Base-by-base conservation (phyloP, 2,888 invertebrate species). In the Chymomyza amoena region DNA sequence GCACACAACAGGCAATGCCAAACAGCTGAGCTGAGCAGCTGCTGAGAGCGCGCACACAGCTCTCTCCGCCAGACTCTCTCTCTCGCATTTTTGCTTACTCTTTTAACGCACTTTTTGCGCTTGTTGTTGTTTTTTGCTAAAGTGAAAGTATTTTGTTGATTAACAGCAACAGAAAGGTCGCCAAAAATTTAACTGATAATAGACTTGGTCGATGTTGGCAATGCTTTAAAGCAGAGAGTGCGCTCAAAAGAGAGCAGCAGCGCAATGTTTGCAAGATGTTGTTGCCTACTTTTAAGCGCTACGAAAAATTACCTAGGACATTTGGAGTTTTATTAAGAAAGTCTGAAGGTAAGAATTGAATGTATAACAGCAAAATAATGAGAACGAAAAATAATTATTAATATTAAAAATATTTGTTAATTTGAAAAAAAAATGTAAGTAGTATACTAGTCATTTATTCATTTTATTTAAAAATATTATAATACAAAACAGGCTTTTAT, bases 61-160 rank as follows among this genome's bases (percentile, higher is more conserved):
- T 45, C 39, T 45, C 39, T 45, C 13, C 18, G 54, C 1, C 54
- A 1, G 28, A 54, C 39, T 54, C 18, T 18, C 52, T 4, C 52
- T 54, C 52, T 54, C 16, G 4, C 2, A 4, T 18, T 16, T 13
- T 45, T 28, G 67, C 62, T 16, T 51, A 25, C 20, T 50, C 63
- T 61, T 56, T n/a, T 28, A 60, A 69, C 72, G 77, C 79, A 66
- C 45, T 15, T 13, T 4, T 13, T 4, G 25, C 15, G 32, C 20
- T 59, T 28, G 15, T 36, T 72, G 63, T 68, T 61, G 50, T 45
- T 32, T 64, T 57, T 32, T 63, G 68, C 69, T 77, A 73, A 86
- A 84, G 84, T 84, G 84, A 84, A 84, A 84, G 88, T 84, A 80
- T 86, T 70, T 75, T 75, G 75, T 80, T 88, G 84, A 86, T 86